These are phyloP conservation scores for Phalangium opilio DNA, from an alignment of 2,888 invertebrate genomes.

Conservation along the genomic window DNA sequence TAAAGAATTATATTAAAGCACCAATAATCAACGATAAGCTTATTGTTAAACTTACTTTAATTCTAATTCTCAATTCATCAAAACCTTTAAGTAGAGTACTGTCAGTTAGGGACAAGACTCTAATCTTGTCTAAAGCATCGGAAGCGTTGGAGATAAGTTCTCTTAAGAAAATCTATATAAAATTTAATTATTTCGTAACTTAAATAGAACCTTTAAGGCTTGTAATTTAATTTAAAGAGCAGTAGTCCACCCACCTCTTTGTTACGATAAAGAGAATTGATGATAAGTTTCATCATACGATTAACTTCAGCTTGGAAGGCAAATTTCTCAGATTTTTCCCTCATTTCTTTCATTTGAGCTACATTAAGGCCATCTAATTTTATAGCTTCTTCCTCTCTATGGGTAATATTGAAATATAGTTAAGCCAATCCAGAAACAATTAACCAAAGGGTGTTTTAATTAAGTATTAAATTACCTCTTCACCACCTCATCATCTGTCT, in stretches of 20 bases:
- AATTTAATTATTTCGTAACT: background rate
- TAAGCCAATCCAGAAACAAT: too few species aligned
- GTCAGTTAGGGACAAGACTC: conserved; percentile 79
- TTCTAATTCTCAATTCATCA: conserved; percentile 71
- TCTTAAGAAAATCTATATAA: conserved; percentile 67
- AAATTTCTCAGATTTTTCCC: conserved; percentile 72
- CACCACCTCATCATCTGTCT: conserved; percentile 71
- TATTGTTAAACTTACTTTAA: conserved; percentile 41
- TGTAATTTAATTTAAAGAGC: background rate
- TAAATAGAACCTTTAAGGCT: background rate
- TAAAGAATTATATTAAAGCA: conserved; percentile 1
- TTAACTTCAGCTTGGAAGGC: conserved; percentile 97
- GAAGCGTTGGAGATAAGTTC: conserved; percentile 98
- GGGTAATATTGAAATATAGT: too few species aligned
- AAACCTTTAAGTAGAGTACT: conserved; percentile 57
- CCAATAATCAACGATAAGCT: background rate
- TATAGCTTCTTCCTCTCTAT: conserved; percentile 87
- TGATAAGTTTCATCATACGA: conserved; percentile 99
- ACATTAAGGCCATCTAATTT: conserved; percentile 87
- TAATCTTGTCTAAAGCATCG: conserved; percentile 95
- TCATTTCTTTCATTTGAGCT: conserved; percentile 77
- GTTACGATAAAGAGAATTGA: conserved; percentile 96
- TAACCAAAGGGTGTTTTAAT: too few species aligned
- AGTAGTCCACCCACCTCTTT: conserved; percentile 67
- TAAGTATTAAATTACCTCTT: conserved; percentile 33